Conservation (phyloP, 1,140 invertebrate species). For the Drosophila eugracilis region DNA sequence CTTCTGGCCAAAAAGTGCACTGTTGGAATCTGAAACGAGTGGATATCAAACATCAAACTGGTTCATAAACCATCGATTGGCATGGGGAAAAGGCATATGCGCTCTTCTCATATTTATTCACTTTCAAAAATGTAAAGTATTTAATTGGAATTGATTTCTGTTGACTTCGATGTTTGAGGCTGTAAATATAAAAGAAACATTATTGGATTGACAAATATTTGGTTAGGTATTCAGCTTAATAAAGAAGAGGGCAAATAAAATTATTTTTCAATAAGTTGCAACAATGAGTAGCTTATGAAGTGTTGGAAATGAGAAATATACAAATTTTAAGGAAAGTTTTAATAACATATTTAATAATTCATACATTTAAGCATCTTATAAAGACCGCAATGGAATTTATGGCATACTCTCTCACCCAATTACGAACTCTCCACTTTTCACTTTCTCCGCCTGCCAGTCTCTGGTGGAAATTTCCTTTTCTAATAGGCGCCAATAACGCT, state of each 20-base stretch:
- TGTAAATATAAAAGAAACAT: background rate
- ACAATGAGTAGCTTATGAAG: too few species aligned
- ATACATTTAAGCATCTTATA: background rate
- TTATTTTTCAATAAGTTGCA: too few species aligned
- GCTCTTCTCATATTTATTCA: background rate
- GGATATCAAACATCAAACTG: constrained; percentile 34
- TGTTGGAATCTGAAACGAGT: constrained; percentile 22
- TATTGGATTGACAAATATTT: background rate
- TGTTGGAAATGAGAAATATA: too few species aligned
- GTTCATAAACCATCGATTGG: constrained; percentile 3
- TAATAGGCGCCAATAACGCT: constrained; percentile 52
- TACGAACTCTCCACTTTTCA: constrained; percentile 10
- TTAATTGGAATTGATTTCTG: background rate
- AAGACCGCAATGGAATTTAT: background rate
- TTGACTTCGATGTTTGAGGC: background rate
- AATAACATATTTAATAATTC: background rate
- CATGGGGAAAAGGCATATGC: background rate
- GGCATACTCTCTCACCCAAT: constrained; percentile 12
- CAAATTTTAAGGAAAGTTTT: too few species aligned
- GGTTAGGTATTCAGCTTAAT: background rate
- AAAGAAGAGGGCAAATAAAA: background rate
- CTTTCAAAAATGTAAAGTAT: background rate
- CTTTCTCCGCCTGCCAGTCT: constrained; percentile 16
- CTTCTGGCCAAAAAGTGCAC: constrained; percentile 2
- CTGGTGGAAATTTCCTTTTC: constrained; percentile 37